Base-by-base conservation (phyloP, 2,888 invertebrate species). In the Abscondita cerata region DNA sequence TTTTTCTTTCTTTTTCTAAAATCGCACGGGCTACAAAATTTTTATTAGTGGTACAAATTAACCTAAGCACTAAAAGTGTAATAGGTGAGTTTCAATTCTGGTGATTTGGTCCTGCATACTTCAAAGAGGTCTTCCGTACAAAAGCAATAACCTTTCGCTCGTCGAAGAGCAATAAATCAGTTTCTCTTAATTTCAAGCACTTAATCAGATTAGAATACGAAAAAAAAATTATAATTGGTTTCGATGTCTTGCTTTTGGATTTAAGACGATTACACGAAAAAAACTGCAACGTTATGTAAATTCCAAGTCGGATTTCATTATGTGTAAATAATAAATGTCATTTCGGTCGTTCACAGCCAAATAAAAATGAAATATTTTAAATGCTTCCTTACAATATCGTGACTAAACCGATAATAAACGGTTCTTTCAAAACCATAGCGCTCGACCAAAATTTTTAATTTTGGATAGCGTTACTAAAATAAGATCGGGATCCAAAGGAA, bases 361-460 rank as follows among this genome's bases (percentile, higher is more conserved):
- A 50, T 57, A 38, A 40, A 57, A 40, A 50, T 47, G 36, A 34
- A 47, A 55, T 16, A 55, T 57, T 51, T 57, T 31, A 47, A 41
- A 41, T 50, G 38, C 50, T 57, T 55, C 56, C 50, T 56, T 48
- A 31, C 12, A 18, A 38, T 48, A 56, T 25, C 34, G 40, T 41
- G 50, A 50, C 50, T 33, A 56, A 57, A 57, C 56, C 56, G 56
- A 50, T 57, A 57, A 50, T 57, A 50, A 19, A 19, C 41, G 25
- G 15, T n/a, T 41, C 40, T 12, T 50, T 34, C 16, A 6, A 38
- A 50, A 57, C 50, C 56, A 57, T 57, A 50, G 56, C 56, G 56
- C 50, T 50, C 50, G 56, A 57, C 25, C 50, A 33, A 51, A 57
- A 57, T 57, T 58, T 59, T 52, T 52, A 25, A 12, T 16, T 31